Evolutionary conservation across 2,797 vertebrate genomes (phyloP).

Genomic region (Australoheros facetus): DNA sequence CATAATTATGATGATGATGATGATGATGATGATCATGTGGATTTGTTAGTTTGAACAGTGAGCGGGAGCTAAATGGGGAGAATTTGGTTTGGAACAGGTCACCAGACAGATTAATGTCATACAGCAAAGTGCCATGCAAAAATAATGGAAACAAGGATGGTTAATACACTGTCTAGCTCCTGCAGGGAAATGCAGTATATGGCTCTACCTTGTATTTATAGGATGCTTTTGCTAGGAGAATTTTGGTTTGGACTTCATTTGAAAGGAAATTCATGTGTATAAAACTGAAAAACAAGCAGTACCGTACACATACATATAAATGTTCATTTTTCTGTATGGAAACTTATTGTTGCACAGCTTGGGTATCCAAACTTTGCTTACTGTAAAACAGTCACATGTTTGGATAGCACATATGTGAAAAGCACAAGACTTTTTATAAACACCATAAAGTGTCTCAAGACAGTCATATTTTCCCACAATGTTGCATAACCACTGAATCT

Average conservation of each 20-base stretch:
- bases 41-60: constrained; percentile 40
- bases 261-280: background rate
- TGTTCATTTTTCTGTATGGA: background rate
- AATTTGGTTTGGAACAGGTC: constrained; percentile 45
- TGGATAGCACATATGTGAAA: constrained; percentile 8
- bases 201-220: background rate
- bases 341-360: background rate
- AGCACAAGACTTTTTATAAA: constrained; percentile 14
- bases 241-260: constrained; percentile 15
- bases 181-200: constrained; percentile 9
- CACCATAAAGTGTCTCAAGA: constrained; percentile 12
- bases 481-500: background rate
- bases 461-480: constrained; percentile 14
- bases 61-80: constrained; percentile 31
- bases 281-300: background rate
- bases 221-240: background rate
- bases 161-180: constrained; percentile 15
- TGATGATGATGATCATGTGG: constrained; percentile 22
- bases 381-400: background rate
- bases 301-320: background rate
- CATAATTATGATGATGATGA: constrained; percentile 27
- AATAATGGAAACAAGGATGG: constrained; percentile 18
- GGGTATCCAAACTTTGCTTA: background rate
- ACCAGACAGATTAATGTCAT: constrained; percentile 46
- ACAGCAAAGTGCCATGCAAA: constrained; percentile 18